phyloP scores from a whole-genome alignment of 2,113 vertebrate species.

The Arenaria interpres region DNA sequence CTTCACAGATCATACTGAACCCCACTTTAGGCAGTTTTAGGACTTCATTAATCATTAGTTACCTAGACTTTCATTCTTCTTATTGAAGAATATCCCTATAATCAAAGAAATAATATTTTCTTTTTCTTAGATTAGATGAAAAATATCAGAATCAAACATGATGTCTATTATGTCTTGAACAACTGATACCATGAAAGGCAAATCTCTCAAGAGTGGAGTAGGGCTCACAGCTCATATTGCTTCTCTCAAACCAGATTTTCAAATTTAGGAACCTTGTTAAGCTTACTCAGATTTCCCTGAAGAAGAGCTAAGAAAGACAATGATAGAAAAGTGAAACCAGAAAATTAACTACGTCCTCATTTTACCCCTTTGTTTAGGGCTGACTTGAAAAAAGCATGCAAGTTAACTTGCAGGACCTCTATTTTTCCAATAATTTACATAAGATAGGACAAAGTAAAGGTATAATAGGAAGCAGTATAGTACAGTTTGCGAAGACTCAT shows the following conservation, averaged over 20 bases:
- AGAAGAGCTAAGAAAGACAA: background rate
- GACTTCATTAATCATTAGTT: background rate
- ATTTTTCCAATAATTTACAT: background rate
- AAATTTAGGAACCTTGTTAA: background rate
- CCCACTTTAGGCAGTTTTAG: background rate
- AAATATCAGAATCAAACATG: background rate
- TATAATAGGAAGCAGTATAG: background rate
- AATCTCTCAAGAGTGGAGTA: background rate
- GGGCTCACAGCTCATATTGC: background rate
- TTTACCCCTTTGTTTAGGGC: background rate
- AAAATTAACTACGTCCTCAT: background rate
- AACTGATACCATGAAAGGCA: background rate
- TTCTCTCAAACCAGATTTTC: background rate
- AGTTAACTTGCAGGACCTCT: background rate
- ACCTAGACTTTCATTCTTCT: background rate
- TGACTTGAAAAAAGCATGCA: background rate
- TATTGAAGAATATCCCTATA: background rate
- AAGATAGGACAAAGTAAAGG: background rate
- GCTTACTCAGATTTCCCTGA: background rate
- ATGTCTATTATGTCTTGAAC: background rate
- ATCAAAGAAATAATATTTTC: background rate
- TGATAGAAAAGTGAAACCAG: background rate
- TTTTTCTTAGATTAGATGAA: background rate
- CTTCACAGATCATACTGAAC: background rate
- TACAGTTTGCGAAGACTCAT: background rate